phyloP scores from a whole-genome alignment of 2,113 vertebrate species.

The Cyanoramphus novaezelandiae region DNA sequence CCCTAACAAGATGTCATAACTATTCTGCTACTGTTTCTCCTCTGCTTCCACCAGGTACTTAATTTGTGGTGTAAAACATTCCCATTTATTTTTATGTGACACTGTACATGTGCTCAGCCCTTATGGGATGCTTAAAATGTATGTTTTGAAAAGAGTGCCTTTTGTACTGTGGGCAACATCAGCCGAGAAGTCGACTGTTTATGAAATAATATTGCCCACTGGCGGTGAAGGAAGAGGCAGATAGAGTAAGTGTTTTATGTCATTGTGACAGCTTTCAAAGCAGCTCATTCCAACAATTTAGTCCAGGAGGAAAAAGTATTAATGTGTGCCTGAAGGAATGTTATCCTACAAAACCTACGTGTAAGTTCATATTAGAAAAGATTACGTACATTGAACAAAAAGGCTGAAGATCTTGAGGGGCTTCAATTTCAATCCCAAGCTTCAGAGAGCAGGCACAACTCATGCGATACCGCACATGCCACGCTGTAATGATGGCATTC shows the following conservation, averaged over 20 bases:
- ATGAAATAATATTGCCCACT: slow-evolving; percentile 75
- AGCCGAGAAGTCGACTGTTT: slow-evolving; percentile 36
- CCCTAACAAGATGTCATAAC: not conserved
- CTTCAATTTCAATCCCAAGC: slow-evolving; percentile 13
- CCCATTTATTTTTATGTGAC: slow-evolving; percentile 27
- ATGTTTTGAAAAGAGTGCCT: slow-evolving; percentile 18
- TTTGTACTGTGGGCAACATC: slow-evolving; percentile 36
- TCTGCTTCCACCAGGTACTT: slow-evolving; percentile 30
- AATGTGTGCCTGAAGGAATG: slow-evolving; percentile 55
- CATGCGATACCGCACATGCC: not conserved
- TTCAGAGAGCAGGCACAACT: slow-evolving; percentile 1
- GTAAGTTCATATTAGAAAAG: slow-evolving; percentile 41
- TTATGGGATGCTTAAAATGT: slow-evolving; percentile 44
- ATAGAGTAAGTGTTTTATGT: slow-evolving; percentile 74
- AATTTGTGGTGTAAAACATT: slow-evolving; percentile 7
- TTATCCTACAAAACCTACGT: slow-evolving; percentile 49
- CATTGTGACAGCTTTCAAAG: slow-evolving; percentile 74
- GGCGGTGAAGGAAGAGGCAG: slow-evolving; percentile 64
- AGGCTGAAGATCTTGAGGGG: slow-evolving; percentile 18
- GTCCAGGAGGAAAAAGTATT: slow-evolving; percentile 70
- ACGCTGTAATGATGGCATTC: not conserved
- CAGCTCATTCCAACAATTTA: slow-evolving; percentile 68
- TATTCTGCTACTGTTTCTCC: not conserved
- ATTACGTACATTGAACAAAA: slow-evolving; percentile 40
- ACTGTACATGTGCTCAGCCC: slow-evolving; percentile 7